A percentile compares a stretch with the other conserved stretches of the same genome.
Conservation (phyloP, 2,113 vertebrate genomes). For the Eubucco bourcierii region DNA sequence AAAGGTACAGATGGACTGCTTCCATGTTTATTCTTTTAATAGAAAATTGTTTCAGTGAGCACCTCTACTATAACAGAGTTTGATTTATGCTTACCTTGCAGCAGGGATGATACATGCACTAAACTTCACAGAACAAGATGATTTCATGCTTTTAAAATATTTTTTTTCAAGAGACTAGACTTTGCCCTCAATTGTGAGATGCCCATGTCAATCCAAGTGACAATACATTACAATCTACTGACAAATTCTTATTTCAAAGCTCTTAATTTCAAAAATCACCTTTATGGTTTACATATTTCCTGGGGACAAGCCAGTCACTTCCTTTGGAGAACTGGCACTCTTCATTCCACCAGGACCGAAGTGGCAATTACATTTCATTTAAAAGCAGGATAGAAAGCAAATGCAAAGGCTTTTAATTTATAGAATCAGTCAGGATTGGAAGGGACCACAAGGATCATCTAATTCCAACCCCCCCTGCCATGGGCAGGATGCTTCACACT, state of each 20-base stretch:
- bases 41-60: constrained; percentile 42
- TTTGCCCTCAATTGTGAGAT: neutral
- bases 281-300: neutral
- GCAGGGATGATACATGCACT: neutral
- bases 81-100: constrained; percentile 49
- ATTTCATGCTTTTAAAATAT: neutral
- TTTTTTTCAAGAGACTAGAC: neutral
- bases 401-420: neutral
- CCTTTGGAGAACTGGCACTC: neutral
- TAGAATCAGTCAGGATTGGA: too few relatives aligned
- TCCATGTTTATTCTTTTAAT: constrained; percentile 48
- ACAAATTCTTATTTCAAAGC: neutral
- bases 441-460: too few relatives aligned
- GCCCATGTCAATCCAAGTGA: neutral
- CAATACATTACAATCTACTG: neutral
- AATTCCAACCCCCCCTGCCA: too few relatives aligned
- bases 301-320: neutral
- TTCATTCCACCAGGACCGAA: neutral
- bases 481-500: too few relatives aligned
- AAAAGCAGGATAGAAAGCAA: neutral
- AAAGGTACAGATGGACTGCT: constrained; percentile 30
- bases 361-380: neutral
- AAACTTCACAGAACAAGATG: constrained; percentile 5
- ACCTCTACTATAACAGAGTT: constrained; percentile 44
- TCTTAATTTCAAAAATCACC: constrained; percentile 18